Percentiles rank a stretch among this genome's conserved stretches.
phyloP scores from a whole-genome alignment of 2,113 vertebrate species.

The Campylomormyrus numenius region DNA sequence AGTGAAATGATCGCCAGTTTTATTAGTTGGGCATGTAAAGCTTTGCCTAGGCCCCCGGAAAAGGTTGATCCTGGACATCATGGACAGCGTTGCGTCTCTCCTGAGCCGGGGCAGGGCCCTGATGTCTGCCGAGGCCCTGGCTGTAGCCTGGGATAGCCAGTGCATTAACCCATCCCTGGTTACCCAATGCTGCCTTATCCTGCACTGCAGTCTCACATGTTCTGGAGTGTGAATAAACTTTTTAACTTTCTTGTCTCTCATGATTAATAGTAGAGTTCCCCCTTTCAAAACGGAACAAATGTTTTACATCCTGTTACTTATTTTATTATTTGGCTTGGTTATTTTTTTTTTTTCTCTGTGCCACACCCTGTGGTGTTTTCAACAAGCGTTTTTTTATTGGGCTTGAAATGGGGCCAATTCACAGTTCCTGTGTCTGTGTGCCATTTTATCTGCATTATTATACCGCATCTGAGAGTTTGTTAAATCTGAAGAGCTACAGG shows the following conservation, averaged over 20 bases:
- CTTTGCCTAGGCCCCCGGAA: neutral
- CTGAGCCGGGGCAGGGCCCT: neutral
- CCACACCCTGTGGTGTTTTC: neutral
- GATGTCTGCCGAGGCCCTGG: neutral
- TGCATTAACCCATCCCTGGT: neutral
- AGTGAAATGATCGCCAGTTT: neutral
- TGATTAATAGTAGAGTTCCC: neutral
- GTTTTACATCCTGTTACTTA: neutral
- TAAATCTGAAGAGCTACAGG: neutral
- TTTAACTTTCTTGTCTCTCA: neutral
- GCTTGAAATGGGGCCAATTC: neutral
- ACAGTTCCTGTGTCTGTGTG: neutral
- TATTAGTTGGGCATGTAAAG: neutral
- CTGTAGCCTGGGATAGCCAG: neutral
- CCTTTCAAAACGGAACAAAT: neutral
- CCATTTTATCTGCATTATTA: slow-evolving; percentile 21
- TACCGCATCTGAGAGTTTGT: slow-evolving; percentile 4
- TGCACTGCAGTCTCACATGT: neutral
- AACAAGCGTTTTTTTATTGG: neutral
- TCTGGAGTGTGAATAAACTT: neutral
- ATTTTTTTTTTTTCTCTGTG: neutral
- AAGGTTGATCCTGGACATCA: neutral
- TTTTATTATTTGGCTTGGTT: neutral
- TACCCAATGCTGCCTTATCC: neutral
- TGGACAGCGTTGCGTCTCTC: neutral